phyloP scores from a whole-genome alignment of 2,113 vertebrate species.

The Choloepus hoffmanni region DNA sequence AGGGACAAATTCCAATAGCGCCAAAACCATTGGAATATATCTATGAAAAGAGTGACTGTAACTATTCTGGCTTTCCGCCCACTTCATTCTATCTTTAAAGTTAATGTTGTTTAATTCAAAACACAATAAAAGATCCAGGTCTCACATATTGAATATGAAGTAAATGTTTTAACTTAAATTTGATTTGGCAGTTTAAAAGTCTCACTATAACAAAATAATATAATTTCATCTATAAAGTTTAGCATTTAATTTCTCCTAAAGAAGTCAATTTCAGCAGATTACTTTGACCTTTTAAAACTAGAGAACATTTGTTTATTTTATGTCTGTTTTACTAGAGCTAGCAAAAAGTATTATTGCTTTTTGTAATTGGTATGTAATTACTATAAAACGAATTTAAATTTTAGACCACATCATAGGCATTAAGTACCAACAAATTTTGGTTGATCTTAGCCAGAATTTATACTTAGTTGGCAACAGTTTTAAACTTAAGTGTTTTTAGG shows the following conservation, averaged over 20 bases:
- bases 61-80: neutral
- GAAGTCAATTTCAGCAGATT: conserved; percentile 32
- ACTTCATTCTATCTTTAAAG: neutral
- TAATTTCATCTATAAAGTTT: conserved; percentile 25
- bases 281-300: conserved; percentile 56
- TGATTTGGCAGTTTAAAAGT: conserved; percentile 49
- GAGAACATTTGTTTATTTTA: conserved; percentile 43
- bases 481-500: neutral
- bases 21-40: neutral
- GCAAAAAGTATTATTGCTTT: neutral
- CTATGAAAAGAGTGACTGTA: conserved; percentile 7
- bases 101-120: conserved; percentile 53
- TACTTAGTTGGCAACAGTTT: neutral
- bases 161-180: conserved; percentile 66
- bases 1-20: neutral
- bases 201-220: conserved; percentile 43
- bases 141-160: conserved; percentile 34
- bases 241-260: conserved; percentile 42
- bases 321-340: conserved; percentile 28
- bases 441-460: conserved; percentile 9
- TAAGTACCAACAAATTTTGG: conserved; percentile 24
- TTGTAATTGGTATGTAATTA: neutral
- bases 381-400: conserved; percentile 38
- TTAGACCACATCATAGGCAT: neutral
- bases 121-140: conserved; percentile 3